These are phyloP conservation scores for Procavia capensis DNA, from an alignment of 2,113 vertebrate species.

Conservation along the genomic window DNA sequence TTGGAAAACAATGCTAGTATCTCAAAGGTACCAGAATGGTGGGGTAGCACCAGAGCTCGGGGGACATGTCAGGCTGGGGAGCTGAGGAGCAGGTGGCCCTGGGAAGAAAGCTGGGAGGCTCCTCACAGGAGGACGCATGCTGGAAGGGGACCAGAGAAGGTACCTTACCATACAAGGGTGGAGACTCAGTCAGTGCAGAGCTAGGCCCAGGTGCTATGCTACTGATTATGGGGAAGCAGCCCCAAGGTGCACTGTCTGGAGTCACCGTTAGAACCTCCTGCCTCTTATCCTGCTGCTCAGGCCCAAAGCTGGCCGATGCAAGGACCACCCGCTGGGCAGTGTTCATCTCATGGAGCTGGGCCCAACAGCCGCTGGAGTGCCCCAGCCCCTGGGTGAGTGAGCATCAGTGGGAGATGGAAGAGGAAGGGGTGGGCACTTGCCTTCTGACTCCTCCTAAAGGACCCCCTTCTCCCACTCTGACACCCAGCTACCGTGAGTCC, in stretches of 20 bases:
- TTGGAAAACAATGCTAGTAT: neutral
- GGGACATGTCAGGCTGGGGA: neutral
- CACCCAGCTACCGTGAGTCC: neutral
- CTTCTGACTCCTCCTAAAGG: neutral
- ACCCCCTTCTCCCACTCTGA: neutral
- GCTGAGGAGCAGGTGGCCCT: neutral
- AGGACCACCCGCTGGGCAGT: neutral
- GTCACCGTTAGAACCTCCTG: neutral
- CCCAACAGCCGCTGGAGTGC: neutral
- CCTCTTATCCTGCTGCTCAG: neutral
- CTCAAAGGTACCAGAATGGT: neutral
- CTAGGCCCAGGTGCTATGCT: rapidly evolving
- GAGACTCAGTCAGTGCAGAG: neutral
- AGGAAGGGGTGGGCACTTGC: neutral
- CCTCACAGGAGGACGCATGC: neutral
- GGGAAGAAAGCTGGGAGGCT: neutral
- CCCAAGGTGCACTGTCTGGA: neutral
- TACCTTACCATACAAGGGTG: neutral
- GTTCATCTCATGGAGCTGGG: neutral
- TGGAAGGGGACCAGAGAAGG: neutral
- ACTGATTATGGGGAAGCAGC: neutral
- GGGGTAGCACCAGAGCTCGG: neutral
- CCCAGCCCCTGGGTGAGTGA: slow-evolving; percentile 36
- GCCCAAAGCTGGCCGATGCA: neutral
- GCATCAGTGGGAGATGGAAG: neutral